These are phyloP conservation scores for Lasioglossum lativentre DNA, from an alignment of 2,888 invertebrate species.

Conservation along the genomic window DNA sequence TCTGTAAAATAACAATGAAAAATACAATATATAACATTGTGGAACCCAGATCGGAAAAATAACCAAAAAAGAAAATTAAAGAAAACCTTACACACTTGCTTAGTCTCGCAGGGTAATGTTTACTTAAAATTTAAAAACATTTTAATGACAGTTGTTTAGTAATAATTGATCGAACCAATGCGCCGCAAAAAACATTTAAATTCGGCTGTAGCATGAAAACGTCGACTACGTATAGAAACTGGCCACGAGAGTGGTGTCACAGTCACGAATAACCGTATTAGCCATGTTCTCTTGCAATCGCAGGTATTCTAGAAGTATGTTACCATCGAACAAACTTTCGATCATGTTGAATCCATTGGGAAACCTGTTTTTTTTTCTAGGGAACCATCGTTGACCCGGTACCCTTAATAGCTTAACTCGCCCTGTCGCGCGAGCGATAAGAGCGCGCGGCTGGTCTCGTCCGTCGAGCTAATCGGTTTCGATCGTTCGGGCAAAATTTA, in stretches of 20 bases:
- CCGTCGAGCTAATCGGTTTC: constrained; percentile 1
- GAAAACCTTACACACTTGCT: too few relatives aligned
- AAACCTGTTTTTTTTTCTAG: not conserved
- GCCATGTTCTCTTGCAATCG: not conserved
- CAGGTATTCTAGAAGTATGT: not conserved
- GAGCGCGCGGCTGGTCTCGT: not conserved
- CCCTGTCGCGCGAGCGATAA: not conserved
- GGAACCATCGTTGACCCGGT: not conserved
- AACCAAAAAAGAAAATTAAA: too few relatives aligned
- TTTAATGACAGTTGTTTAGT: too few relatives aligned
- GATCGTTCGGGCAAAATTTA: constrained; percentile 1
- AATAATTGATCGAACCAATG: too few relatives aligned
- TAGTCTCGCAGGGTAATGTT: too few relatives aligned
- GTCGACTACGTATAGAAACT: not conserved
- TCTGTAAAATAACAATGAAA: too few relatives aligned
- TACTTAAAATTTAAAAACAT: too few relatives aligned
- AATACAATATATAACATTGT: too few relatives aligned
- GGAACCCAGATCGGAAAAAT: too few relatives aligned
- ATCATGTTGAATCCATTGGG: not conserved
- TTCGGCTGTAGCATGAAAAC: not conserved
- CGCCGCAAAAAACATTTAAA: too few relatives aligned
- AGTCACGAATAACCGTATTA: not conserved
- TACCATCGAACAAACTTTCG: not conserved
- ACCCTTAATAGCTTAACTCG: constrained; percentile 5
- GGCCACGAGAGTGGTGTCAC: not conserved